A percentile compares a stretch with the other conserved stretches of the same genome.
Conservation (phyloP, 2,113 vertebrate genomes). For the Scomber scombrus region DNA sequence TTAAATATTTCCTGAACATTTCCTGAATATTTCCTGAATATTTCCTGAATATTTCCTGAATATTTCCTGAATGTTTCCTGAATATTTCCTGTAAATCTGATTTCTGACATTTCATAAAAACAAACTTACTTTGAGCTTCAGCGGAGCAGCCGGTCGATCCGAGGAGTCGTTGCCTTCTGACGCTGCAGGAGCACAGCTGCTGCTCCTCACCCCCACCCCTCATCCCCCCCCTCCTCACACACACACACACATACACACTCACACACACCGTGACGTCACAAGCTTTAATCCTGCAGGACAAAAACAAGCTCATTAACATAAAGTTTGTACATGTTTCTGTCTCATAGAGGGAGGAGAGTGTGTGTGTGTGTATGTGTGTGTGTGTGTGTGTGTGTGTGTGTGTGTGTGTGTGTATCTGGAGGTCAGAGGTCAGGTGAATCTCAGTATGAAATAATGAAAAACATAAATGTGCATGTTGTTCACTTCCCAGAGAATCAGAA, state of each 20-base stretch:
- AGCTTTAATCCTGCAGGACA: conserved; percentile 49
- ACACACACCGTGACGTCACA: conserved; percentile 48
- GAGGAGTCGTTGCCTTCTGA: conserved; percentile 59
- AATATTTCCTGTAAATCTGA: conserved; percentile 48
- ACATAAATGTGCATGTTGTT: too few relatives aligned
- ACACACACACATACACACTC: neutral
- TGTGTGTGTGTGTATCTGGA: too few relatives aligned
- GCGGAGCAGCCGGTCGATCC: conserved; percentile 57
- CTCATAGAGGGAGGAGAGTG: too few relatives aligned
- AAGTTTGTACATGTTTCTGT: neutral
- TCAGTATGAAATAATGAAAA: too few relatives aligned
- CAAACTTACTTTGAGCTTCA: conserved; percentile 60
- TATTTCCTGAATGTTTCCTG: too few relatives aligned
- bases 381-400: too few relatives aligned
- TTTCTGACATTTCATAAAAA: neutral
- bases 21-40: too few relatives aligned
- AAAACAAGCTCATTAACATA: conserved; percentile 43
- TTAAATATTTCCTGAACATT: too few relatives aligned
- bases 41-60: too few relatives aligned
- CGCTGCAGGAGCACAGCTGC: conserved; percentile 36
- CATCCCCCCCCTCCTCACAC: conserved; percentile 14
- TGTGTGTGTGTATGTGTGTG: too few relatives aligned
- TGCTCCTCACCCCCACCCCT: conserved; percentile 22
- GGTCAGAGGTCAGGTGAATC: too few relatives aligned
- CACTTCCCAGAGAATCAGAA: too few relatives aligned